These are phyloP conservation scores for Prolemur simus DNA, from an alignment of 2,113 vertebrate species.

Conservation along the genomic window DNA sequence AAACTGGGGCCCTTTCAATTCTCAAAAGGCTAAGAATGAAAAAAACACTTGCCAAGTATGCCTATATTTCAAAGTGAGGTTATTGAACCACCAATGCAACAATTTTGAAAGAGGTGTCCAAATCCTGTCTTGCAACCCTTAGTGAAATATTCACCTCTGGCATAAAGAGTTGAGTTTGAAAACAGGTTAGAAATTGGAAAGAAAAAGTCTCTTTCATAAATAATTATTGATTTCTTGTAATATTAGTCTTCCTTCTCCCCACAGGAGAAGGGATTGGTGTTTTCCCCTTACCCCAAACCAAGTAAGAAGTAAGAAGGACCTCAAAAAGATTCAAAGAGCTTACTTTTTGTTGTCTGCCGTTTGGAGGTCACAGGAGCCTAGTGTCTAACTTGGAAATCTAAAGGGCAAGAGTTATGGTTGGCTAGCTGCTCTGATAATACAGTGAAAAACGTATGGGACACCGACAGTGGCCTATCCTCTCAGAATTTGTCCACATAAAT, in stretches of 20 bases:
- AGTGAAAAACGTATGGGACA: not conserved
- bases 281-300: not conserved
- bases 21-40: not conserved
- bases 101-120: not conserved
- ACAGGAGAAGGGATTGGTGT: not conserved
- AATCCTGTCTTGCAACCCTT: not conserved
- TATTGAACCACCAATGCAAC: not conserved
- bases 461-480: not conserved
- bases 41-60: not conserved
- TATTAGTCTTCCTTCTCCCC: not conserved
- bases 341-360: not conserved
- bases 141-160: not conserved
- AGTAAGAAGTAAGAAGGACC: not conserved
- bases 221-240: not conserved
- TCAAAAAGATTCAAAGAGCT: not conserved
- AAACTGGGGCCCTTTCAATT: not conserved
- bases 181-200: not conserved
- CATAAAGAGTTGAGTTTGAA: not conserved
- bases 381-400: not conserved
- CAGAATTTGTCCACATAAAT: conserved; percentile 23
- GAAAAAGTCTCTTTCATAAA: not conserved
- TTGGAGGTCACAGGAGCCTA: not conserved
- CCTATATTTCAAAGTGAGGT: not conserved
- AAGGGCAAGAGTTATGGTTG: not conserved
- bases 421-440: not conserved